Conservation (phyloP, 2,888 invertebrate genomes). For the Harmothoe impar region DNA sequence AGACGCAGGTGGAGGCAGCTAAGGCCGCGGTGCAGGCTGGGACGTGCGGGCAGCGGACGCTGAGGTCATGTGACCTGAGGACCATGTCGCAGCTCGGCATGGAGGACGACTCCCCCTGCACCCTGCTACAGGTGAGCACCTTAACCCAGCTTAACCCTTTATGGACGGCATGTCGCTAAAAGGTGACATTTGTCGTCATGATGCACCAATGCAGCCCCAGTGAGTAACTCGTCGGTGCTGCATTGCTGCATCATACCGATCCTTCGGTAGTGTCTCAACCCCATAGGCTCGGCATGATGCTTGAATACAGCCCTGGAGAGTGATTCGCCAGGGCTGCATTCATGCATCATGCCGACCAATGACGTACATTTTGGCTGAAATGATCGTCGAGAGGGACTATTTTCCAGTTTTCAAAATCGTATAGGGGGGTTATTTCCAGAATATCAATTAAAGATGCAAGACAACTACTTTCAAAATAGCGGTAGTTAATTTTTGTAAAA, state of each 20-base stretch:
- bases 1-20: neutral
- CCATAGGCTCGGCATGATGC: no score
- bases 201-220: no score
- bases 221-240: no score
- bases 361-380: neutral
- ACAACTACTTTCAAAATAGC: neutral
- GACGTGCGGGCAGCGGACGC: neutral
- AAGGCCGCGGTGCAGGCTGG: neutral
- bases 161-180: no score
- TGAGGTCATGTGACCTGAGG: slow-evolving; percentile 21
- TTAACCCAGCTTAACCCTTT: neutral
- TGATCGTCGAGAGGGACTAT: neutral
- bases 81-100: neutral
- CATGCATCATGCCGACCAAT: no score
- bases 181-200: no score
- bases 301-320: no score
- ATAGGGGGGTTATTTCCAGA: neutral
- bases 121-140: neutral
- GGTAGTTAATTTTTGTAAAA: neutral
- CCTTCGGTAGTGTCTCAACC: no score
- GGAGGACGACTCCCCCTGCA: neutral
- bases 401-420: neutral
- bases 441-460: neutral
- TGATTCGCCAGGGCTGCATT: no score
- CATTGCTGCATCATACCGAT: no score